Evolutionary conservation across 2,113 vertebrate species (phyloP), one percentile per base, ranked within the genome.

Genomic region (Carollia perspicillata): DNA sequence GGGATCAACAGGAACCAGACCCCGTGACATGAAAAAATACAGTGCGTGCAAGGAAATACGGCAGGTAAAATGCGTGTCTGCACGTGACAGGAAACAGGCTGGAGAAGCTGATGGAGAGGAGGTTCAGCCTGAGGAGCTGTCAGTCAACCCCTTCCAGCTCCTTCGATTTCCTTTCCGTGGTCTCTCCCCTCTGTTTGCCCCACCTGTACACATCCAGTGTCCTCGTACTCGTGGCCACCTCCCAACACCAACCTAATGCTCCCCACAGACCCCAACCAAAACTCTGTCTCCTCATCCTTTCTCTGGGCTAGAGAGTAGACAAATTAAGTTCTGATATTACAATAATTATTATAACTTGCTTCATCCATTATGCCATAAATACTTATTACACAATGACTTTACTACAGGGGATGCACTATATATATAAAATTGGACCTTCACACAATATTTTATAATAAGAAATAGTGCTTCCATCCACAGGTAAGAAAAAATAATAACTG

Each of bases 1-100:
- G 3, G 6, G 60, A 68, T 47, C 16, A 51, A 22, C 22, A 9
- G 75, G 30, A 85, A 30, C 23, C n/a, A 44, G 37, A 71, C 5
- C 11, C 83, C 33, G 28, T n/a, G 3, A 8, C 26, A 10, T 20
- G 14, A 37, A 58, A 42, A 3, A 35, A 33, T 9, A 63, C 1
- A 0, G 14, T 68, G 4, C 0, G 0, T 14, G 13, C 28, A 30
- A 37, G 17, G 10, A 58, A 23, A 58, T 8, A 2, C 0, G 16
- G 5, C 0, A 3, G 65, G 8, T 51, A 47, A 78, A 35, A 35
- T 22, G 11, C 40, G 3, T 63, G 44, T 37, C 58, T 11, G 5
- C 9, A 26, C 44, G 23, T 28, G 26, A 77, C 37, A 37, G n/a
- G 51, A 79, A 30, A 47, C 23, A 26, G 51, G 23, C 26, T 79